phyloP scores from a whole-genome alignment of 2,888 invertebrate species.

The Ischnura elegans region DNA sequence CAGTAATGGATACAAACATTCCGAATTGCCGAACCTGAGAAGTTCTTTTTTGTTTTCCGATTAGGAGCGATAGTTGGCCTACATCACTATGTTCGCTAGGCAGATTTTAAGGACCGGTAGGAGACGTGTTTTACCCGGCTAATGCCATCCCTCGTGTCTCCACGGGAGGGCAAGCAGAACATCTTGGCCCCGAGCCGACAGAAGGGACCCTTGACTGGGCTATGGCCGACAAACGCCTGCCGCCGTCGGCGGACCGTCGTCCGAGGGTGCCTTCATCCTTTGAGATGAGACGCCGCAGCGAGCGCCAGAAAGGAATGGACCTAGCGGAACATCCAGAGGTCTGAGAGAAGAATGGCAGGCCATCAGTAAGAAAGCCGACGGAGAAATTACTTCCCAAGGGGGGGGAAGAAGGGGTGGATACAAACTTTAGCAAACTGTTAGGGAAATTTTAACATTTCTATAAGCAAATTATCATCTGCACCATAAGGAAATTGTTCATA shows the following conservation, averaged over 20 bases:
- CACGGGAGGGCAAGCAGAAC: constrained; percentile 35
- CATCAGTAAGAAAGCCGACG: neutral
- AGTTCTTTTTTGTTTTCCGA: neutral
- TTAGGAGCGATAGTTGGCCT: neutral
- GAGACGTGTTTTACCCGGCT: constrained; percentile 22
- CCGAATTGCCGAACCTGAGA: neutral
- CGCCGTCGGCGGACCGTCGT: neutral
- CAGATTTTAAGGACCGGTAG: neutral
- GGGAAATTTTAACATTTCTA: no score
- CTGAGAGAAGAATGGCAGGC: neutral
- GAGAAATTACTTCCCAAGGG: neutral
- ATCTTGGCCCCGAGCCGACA: neutral
- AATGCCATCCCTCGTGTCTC: neutral
- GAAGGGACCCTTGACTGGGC: neutral
- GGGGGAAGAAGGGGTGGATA: no score
- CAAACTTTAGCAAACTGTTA: no score
- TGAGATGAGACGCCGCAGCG: neutral
- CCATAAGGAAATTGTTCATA: no score
- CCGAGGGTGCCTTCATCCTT: neutral
- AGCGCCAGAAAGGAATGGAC: neutral
- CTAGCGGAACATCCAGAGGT: neutral
- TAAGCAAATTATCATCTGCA: no score
- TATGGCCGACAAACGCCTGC: neutral
- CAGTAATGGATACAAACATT: neutral
- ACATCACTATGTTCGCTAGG: neutral